Conservation (phyloP, 2,113 vertebrate genomes). For the Hemiscyllium ocellatum region DNA sequence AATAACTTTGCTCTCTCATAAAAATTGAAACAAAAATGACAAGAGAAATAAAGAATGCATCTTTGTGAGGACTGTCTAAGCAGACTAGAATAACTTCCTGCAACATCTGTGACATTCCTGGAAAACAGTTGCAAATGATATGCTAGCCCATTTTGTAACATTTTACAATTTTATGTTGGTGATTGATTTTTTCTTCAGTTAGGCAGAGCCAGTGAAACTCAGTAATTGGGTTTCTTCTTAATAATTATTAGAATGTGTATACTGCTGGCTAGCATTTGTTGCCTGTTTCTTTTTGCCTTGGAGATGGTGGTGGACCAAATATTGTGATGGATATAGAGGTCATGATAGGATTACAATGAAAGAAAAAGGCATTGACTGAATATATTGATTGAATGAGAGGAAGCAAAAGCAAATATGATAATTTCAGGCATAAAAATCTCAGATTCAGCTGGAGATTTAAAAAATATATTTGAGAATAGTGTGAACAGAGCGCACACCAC, state of each 20-base stretch:
- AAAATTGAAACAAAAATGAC: not conserved
- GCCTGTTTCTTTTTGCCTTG: not conserved
- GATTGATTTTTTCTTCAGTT: not conserved
- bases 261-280: not conserved
- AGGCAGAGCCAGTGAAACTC: not conserved
- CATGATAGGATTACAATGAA: not conserved
- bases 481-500: not conserved
- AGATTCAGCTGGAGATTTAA: not conserved
- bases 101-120: not conserved
- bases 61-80: not conserved
- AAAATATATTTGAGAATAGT: not conserved
- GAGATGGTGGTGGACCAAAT: not conserved
- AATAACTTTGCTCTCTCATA: not conserved
- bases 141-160: not conserved
- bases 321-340: not conserved
- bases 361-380: not conserved
- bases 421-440: not conserved
- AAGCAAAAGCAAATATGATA: not conserved
- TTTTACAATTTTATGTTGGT: not conserved
- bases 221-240: too few species aligned
- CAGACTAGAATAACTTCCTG: not conserved
- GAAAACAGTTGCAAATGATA: not conserved
- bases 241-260: too few species aligned
- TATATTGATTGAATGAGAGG: not conserved
- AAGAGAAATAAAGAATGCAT: not conserved